These are phyloP conservation scores for Ctenosaura bakeri DNA, from an alignment of 2,797 vertebrate genomes.

Conservation along the genomic window DNA sequence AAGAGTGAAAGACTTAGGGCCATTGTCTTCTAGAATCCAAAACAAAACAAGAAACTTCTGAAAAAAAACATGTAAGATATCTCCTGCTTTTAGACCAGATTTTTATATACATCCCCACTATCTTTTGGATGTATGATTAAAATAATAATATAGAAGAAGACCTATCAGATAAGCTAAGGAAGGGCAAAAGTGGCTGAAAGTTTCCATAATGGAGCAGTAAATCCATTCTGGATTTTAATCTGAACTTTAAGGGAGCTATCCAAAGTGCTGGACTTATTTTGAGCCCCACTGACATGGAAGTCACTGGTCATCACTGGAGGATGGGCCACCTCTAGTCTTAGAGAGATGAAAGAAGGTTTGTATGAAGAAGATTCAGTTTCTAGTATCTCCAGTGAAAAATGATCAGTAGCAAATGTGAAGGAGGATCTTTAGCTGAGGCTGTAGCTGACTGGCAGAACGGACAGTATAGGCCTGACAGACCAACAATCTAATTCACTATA, in stretches of 20 bases:
- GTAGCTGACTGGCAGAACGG: too few relatives aligned
- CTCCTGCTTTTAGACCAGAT: not conserved
- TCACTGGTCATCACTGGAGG: too few relatives aligned
- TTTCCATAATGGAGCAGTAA: too few relatives aligned
- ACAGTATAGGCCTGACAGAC: not conserved
- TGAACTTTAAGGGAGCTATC: too few relatives aligned
- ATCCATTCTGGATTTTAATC: too few relatives aligned
- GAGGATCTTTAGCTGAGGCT: too few relatives aligned
- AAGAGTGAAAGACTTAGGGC: not conserved
- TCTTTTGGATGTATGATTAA: too few relatives aligned
- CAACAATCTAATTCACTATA: not conserved
- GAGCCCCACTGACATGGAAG: too few relatives aligned
- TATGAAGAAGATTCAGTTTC: not conserved
- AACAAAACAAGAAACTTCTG: not conserved
- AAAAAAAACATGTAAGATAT: not conserved
- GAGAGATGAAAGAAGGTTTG: not conserved
- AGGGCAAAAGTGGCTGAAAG: too few relatives aligned
- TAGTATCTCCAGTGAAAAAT: not conserved
- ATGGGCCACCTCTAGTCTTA: not conserved
- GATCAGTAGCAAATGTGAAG: not conserved
- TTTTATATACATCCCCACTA: not conserved
- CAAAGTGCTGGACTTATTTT: too few relatives aligned
- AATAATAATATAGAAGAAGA: not conserved
- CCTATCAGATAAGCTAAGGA: not conserved
- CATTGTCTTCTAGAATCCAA: not conserved